phyloP scores from a whole-genome alignment of 2,113 vertebrate species.

The Atractosteus spatula region DNA sequence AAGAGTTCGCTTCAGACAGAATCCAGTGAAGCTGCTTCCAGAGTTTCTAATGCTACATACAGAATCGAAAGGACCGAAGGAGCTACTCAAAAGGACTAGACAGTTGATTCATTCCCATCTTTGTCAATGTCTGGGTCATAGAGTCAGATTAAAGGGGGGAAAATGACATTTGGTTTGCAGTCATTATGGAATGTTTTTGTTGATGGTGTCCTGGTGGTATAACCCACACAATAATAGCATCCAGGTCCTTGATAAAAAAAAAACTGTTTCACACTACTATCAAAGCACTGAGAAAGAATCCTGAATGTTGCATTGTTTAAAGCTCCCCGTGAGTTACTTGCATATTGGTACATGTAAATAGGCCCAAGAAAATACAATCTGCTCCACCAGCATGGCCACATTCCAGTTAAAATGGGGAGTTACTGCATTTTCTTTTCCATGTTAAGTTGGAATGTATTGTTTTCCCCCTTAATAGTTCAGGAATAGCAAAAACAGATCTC shows the following conservation, averaged over 20 bases:
- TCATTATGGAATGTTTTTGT: constrained; percentile 1
- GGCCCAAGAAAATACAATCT: too few species aligned
- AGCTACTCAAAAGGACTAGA: constrained; percentile 16
- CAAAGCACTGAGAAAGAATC: too few species aligned
- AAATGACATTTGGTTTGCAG: constrained; percentile 16
- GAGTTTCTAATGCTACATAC: constrained; percentile 32
- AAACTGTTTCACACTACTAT: too few species aligned
- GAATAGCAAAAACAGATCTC: background rate
- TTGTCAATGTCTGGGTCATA: constrained; percentile 25
- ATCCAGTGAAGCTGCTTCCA: constrained; percentile 33
- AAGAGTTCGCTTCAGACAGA: constrained; percentile 34
- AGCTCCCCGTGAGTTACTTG: too few species aligned
- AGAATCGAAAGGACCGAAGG: constrained; percentile 22
- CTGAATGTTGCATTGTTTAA: too few species aligned
- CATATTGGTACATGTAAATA: too few species aligned
- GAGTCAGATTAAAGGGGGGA: constrained; percentile 19
- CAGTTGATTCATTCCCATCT: constrained; percentile 22
- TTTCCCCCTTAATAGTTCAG: constrained; percentile 16
- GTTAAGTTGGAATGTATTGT: too few species aligned
- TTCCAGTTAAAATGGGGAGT: too few species aligned
- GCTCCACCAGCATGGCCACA: too few species aligned
- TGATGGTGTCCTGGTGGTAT: constrained; percentile 20
- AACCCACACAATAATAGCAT: too few species aligned
- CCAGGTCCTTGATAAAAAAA: too few species aligned
- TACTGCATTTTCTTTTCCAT: too few species aligned